Evolutionary conservation across 2,113 vertebrate genomes (phyloP).

Genomic region (Pteruthius melanotis): DNA sequence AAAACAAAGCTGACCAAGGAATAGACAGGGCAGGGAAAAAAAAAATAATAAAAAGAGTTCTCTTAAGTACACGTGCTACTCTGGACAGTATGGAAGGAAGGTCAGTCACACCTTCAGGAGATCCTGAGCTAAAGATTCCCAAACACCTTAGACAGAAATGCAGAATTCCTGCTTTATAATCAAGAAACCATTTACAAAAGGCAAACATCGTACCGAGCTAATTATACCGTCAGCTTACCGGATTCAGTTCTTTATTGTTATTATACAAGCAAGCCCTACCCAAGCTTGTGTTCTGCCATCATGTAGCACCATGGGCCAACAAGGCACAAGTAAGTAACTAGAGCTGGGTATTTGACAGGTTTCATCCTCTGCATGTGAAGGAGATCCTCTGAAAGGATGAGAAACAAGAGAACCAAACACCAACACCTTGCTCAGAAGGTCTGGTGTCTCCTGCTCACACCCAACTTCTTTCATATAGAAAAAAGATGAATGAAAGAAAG

Average conservation of each 20-base stretch:
- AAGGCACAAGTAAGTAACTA: neutral
- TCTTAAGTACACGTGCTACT: neutral
- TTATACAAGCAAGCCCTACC: neutral
- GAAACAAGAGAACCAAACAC: neutral
- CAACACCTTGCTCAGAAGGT: neutral
- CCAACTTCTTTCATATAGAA: neutral
- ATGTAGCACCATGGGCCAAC: neutral
- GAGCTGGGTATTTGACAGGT: neutral
- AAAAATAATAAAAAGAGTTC: neutral
- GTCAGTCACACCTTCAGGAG: neutral
- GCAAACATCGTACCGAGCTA: neutral
- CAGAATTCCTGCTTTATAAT: neutral
- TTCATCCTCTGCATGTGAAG: neutral
- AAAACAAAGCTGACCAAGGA: neutral
- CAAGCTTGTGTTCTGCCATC: neutral
- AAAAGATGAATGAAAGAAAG: neutral
- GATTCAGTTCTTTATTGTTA: neutral
- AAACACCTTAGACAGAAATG: neutral
- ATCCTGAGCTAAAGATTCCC: neutral
- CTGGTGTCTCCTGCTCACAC: neutral
- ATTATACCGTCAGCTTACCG: neutral
- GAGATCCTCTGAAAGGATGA: neutral
- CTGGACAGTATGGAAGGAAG: neutral
- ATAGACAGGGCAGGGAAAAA: neutral
- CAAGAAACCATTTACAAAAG: neutral